Conservation (phyloP, 2,797 vertebrate genomes). For the Crenuchus spilurus region DNA sequence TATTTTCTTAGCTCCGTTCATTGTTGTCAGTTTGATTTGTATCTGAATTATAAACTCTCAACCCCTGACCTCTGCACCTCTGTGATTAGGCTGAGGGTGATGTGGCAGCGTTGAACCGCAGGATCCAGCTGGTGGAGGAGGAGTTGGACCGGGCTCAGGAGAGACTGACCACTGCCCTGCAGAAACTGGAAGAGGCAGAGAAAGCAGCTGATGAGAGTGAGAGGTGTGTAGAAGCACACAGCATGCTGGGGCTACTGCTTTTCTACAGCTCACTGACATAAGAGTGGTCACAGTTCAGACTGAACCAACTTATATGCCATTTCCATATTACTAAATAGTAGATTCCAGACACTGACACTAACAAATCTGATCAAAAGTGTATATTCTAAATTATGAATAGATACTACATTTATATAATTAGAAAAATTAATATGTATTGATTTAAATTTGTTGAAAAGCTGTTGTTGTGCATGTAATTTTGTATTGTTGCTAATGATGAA, state of each 20-base stretch:
- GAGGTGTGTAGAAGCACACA: conserved; percentile 78
- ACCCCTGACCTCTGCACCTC: conserved; percentile 3
- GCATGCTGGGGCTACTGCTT: neutral
- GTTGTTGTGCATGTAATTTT: too few species aligned
- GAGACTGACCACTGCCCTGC: conserved; percentile 90
- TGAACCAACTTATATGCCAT: too few species aligned
- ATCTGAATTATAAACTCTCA: neutral
- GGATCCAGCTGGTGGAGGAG: conserved; percentile 98
- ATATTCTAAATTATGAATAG: too few species aligned
- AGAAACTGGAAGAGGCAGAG: conserved; percentile 97
- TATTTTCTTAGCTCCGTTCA: neutral
- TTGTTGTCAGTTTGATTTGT: conserved; percentile 30
- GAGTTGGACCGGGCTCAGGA: conserved; percentile 97
- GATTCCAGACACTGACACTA: too few species aligned
- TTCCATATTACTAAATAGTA: too few species aligned
- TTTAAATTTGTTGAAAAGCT: too few species aligned
- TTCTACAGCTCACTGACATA: neutral
- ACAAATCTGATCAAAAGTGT: too few species aligned
- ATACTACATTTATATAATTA: too few species aligned
- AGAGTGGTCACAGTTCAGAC: neutral
- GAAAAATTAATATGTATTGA: too few species aligned
- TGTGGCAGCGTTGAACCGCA: conserved; percentile 93
- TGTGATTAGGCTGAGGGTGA: conserved; percentile 91
- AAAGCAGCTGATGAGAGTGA: conserved; percentile 98
- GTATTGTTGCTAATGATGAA: too few species aligned